Evolutionary conservation across 2,797 vertebrate species (phyloP).

Genomic region (Peromyscus aztecus): DNA sequence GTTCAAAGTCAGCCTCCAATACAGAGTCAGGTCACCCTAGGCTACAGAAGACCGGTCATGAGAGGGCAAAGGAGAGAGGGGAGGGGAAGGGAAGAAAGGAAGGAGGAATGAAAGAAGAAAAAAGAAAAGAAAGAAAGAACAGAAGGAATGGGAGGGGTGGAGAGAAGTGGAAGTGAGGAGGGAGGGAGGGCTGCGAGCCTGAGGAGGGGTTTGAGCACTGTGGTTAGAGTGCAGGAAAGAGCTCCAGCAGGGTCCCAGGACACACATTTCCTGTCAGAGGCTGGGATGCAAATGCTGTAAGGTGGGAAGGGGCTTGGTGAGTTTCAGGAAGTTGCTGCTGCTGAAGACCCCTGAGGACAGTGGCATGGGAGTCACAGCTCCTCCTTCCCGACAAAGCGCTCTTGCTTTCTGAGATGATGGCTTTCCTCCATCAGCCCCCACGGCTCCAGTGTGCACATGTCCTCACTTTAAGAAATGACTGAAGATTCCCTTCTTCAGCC

Average conservation of each 20-base stretch:
- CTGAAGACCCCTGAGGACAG: background rate
- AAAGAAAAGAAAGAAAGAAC: background rate
- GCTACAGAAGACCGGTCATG: background rate
- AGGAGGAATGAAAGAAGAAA: too few relatives aligned
- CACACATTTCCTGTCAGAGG: constrained; percentile 63
- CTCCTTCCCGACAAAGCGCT: constrained; percentile 27
- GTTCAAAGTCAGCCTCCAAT: background rate
- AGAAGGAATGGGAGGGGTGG: background rate
- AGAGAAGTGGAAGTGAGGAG: background rate
- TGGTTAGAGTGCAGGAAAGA: background rate
- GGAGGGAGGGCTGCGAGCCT: background rate
- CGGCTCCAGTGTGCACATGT: background rate
- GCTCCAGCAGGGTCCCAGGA: constrained; percentile 11
- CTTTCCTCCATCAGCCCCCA: background rate
- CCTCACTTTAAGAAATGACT: constrained; percentile 60
- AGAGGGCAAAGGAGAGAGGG: background rate
- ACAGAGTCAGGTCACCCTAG: background rate
- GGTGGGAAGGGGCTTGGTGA: constrained; percentile 22
- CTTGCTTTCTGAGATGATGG: background rate
- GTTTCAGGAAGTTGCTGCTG: constrained; percentile 28
- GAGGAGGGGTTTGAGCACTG: background rate
- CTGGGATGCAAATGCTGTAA: background rate
- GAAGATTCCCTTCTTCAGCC: constrained; percentile 4
- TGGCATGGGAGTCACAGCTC: background rate
- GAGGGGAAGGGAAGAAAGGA: too few relatives aligned